Percentiles rank a stretch among this genome's conserved stretches.
These are phyloP conservation scores for Dryococelus australis DNA, from an alignment of 2,888 invertebrate genomes.

Conservation along the genomic window DNA sequence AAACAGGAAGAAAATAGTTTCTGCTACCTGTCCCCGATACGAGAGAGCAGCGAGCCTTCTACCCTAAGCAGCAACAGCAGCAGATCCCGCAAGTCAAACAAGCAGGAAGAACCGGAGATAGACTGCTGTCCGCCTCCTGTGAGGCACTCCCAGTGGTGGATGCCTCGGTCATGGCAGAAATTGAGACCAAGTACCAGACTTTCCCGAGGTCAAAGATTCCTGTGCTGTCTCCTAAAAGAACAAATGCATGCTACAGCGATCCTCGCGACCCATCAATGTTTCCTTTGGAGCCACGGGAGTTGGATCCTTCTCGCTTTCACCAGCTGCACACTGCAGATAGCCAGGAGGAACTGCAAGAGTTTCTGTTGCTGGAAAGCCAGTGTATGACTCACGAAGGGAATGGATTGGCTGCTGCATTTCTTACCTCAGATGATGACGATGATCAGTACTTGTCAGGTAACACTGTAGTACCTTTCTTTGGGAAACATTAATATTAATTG, in stretches of 20 bases:
- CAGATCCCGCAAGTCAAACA: slow-evolving; percentile 46
- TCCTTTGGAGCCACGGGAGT: slow-evolving; percentile 66
- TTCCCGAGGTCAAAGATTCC: slow-evolving; percentile 63
- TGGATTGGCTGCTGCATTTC: slow-evolving; percentile 62
- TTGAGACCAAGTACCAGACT: slow-evolving; percentile 56
- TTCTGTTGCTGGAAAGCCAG: slow-evolving; percentile 67
- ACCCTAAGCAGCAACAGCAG: slow-evolving; percentile 60
- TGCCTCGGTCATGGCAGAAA: slow-evolving; percentile 36
- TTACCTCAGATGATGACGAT: slow-evolving; percentile 40
- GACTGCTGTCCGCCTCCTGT: slow-evolving; percentile 55
- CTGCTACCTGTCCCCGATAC: slow-evolving; percentile 63
- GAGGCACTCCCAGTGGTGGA: slow-evolving; percentile 38
- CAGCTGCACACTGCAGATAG: slow-evolving; percentile 68
- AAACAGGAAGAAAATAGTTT: slow-evolving; percentile 49
- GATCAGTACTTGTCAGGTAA: slow-evolving; percentile 48
- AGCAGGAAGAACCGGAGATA: slow-evolving; percentile 41
- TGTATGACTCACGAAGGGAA: slow-evolving; percentile 61
- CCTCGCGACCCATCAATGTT: slow-evolving; percentile 55
- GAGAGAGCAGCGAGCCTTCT: slow-evolving; percentile 65
- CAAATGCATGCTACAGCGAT: slow-evolving; percentile 40
- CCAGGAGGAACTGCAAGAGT: slow-evolving; percentile 69
- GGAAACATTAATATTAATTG: background rate
- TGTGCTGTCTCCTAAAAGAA: slow-evolving; percentile 48
- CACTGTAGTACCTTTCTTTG: background rate
- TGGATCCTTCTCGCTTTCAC: slow-evolving; percentile 64